Evolutionary conservation across 2,113 vertebrate species (phyloP).

Genomic region (Gopherus evgoodei): DNA sequence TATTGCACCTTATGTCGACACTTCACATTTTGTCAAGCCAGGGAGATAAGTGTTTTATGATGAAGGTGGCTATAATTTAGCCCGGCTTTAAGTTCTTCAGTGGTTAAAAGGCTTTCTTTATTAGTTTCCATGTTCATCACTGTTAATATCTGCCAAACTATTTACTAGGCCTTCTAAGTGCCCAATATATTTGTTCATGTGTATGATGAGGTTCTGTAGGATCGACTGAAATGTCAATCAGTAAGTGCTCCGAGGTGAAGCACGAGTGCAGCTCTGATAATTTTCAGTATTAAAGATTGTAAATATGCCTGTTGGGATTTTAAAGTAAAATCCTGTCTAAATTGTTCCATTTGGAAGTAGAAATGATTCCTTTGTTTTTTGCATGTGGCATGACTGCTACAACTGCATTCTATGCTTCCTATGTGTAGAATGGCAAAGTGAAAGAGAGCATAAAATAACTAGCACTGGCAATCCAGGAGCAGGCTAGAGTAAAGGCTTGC

Average conservation of each 20-base stretch:
- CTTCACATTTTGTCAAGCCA: background rate
- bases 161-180: background rate
- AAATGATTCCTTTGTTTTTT: background rate
- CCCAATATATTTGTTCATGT: background rate
- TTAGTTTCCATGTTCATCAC: background rate
- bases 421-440: background rate
- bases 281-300: background rate
- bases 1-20: background rate
- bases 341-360: background rate
- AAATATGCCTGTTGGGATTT: background rate
- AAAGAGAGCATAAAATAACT: background rate
- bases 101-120: background rate
- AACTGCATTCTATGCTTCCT: background rate
- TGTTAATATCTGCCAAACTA: background rate
- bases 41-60: background rate
- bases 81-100: background rate
- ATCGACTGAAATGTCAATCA: background rate
- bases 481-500: background rate
- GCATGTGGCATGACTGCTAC: background rate
- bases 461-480: background rate
- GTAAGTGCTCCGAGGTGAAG: constrained; percentile 15
- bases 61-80: background rate
- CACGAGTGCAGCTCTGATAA: constrained; percentile 6
- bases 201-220: background rate
- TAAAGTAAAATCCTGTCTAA: background rate